These are phyloP conservation scores for Drepanosiphum platanoidis DNA, from an alignment of 2,888 invertebrate species.

Conservation along the genomic window DNA sequence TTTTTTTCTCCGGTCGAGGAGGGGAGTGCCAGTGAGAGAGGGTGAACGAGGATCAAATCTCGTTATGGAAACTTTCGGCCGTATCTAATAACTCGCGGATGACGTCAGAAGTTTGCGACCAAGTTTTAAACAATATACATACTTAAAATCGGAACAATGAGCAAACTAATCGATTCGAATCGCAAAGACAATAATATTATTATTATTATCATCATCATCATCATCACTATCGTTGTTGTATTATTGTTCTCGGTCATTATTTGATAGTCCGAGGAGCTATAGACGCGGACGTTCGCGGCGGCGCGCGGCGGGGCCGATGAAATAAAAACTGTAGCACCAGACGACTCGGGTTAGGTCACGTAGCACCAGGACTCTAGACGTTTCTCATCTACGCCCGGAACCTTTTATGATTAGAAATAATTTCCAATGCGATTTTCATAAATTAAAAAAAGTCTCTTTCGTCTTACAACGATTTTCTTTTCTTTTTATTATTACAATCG, in stretches of 20 bases:
- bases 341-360: too few species aligned
- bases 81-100: slow-evolving; percentile 53
- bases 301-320: too few species aligned
- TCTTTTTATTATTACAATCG: too few species aligned
- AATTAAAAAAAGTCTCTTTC: neutral
- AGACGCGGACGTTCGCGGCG: too few species aligned
- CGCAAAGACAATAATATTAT: slow-evolving; percentile 5
- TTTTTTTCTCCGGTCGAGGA: slow-evolving; percentile 8
- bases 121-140: slow-evolving; percentile 52
- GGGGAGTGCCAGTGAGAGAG: slow-evolving; percentile 10
- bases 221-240: too few species aligned
- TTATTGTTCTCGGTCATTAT: neutral
- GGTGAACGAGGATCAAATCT: slow-evolving; percentile 56
- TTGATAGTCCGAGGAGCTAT: too few species aligned
- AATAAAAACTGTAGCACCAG: neutral
- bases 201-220: too few species aligned
- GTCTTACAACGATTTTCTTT: too few species aligned
- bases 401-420: too few species aligned
- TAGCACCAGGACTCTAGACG: too few species aligned
- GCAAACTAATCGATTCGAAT: slow-evolving; percentile 41
- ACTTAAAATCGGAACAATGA: slow-evolving; percentile 40
- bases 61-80: slow-evolving; percentile 49
- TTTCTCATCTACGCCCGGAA: too few species aligned
- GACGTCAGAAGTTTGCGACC: slow-evolving; percentile 45
- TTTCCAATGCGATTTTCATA: too few species aligned